phyloP scores from a whole-genome alignment of 1,140 invertebrate genomes.

The Orussus abietinus region DNA sequence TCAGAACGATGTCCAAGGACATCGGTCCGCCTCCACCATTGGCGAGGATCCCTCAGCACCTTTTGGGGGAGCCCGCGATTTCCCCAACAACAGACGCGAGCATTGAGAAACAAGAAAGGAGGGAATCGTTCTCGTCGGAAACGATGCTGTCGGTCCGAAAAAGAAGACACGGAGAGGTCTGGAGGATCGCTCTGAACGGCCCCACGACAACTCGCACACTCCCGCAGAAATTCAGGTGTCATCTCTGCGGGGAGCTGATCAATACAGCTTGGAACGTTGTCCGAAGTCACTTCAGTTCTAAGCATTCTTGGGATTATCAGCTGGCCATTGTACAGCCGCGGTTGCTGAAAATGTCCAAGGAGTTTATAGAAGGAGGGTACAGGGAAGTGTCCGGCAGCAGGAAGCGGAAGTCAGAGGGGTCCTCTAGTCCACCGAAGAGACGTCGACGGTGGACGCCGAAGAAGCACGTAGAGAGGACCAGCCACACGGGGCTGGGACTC shows the following conservation, averaged over 20 bases:
- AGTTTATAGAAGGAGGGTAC: constrained; percentile 31
- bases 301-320: constrained; percentile 32
- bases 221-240: constrained; percentile 36
- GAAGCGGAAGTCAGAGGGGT: constrained; percentile 30
- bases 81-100: no score
- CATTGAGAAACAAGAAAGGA: no score
- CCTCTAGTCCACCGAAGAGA: constrained; percentile 19
- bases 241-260: constrained; percentile 39
- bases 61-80: no score
- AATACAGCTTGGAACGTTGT: constrained; percentile 35
- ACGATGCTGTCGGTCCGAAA: no score
- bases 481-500: constrained; percentile 24
- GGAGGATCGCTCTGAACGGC: constrained; percentile 35
- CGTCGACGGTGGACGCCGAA: constrained; percentile 32
- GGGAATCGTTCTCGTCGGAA: no score
- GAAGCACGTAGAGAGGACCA: constrained; percentile 24
- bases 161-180: constrained; percentile 13
- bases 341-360: constrained; percentile 24
- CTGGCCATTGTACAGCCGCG: constrained; percentile 24
- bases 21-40: constrained; percentile 20
- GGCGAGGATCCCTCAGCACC: constrained; percentile 15
- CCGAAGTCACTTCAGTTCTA: constrained; percentile 32
- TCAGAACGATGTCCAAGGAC: no score
- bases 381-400: constrained; percentile 23
- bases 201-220: constrained; percentile 15